Evolutionary conservation across 2,888 invertebrate genomes (phyloP).

Genomic region (Ceraclea dissimilis): DNA sequence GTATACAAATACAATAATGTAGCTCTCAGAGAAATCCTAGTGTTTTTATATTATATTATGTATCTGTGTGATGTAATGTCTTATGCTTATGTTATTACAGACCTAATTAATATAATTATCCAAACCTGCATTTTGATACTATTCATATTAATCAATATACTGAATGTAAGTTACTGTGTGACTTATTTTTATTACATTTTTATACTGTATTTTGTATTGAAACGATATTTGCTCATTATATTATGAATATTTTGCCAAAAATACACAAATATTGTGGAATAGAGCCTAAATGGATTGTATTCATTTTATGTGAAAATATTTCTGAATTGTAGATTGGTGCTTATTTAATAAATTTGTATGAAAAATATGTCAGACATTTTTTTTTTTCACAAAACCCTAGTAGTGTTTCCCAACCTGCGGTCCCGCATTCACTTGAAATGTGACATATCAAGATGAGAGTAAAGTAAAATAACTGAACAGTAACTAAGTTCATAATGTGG

Average conservation of each 20-base stretch:
- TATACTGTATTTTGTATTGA: neutral
- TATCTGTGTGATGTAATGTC: too few relatives aligned
- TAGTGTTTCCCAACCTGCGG: too few relatives aligned
- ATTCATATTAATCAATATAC: neutral
- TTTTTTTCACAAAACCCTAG: neutral
- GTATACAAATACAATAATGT: too few relatives aligned
- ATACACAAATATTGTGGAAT: neutral
- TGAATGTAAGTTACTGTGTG: neutral
- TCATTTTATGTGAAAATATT: slow-evolving; percentile 20
- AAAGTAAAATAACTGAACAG: too few relatives aligned
- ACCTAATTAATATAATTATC: slow-evolving; percentile 3
- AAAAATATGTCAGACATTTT: slow-evolving; percentile 7
- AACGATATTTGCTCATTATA: neutral
- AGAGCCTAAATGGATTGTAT: neutral
- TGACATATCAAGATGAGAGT: too few relatives aligned
- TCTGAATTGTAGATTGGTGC: slow-evolving; percentile 26
- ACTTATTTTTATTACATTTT: slow-evolving; percentile 1
- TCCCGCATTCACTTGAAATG: too few relatives aligned
- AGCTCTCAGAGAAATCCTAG: too few relatives aligned
- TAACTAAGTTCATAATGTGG: too few relatives aligned
- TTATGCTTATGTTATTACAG: neutral
- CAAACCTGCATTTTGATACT: slow-evolving; percentile 22
- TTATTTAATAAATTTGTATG: slow-evolving; percentile 26
- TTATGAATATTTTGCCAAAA: neutral
- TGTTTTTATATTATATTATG: too few relatives aligned